A percentile compares a stretch with the other conserved stretches of the same genome.
Evolutionary conservation across 2,888 invertebrate genomes (phyloP).

Genomic region (Eupithecia tripunctaria): DNA sequence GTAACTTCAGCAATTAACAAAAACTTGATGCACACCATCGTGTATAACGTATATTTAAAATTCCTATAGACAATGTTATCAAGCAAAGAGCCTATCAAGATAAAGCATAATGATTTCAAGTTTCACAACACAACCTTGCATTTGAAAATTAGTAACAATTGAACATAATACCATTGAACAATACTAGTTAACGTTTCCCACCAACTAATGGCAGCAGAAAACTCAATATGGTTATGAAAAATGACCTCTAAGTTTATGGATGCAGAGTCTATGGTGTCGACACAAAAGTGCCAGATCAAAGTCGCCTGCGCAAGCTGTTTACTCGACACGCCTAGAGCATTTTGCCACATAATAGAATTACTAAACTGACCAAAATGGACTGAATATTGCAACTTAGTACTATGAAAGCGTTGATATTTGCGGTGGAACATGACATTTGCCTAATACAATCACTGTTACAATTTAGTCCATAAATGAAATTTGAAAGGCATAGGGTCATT

Average conservation of each 20-base stretch:
- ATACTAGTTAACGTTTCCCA: conserved; percentile 64
- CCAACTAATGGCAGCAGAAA: conserved; percentile 23
- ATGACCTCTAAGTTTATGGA: conserved; percentile 14
- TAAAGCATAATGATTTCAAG: conserved; percentile 31
- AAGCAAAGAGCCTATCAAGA: conserved; percentile 47
- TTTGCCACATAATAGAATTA: conserved; percentile 25
- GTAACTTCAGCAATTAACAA: conserved; percentile 1
- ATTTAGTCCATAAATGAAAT: conserved; percentile 1
- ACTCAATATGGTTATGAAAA: conserved; percentile 21
- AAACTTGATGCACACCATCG: neutral
- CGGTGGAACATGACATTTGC: conserved; percentile 2
- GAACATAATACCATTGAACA: conserved; percentile 63
- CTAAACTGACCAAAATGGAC: conserved; percentile 11
- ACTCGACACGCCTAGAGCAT: conserved; percentile 27
- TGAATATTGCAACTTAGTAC: conserved; percentile 19
- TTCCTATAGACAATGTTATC: conserved; percentile 31
- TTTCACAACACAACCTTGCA: conserved; percentile 62
- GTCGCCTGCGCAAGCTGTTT: conserved; percentile 8
- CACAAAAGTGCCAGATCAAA: conserved; percentile 7
- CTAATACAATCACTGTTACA: conserved; percentile 6
- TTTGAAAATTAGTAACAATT: conserved; percentile 54
- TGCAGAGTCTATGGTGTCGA: conserved; percentile 13
- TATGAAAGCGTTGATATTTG: conserved; percentile 22
- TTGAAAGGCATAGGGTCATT: neutral
- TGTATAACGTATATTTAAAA: neutral